A percentile compares a stretch with the other conserved stretches of the same genome.
These are phyloP conservation scores for Eptatretus burgeri DNA, from an alignment of 2,113 vertebrate genomes.

Conservation along the genomic window DNA sequence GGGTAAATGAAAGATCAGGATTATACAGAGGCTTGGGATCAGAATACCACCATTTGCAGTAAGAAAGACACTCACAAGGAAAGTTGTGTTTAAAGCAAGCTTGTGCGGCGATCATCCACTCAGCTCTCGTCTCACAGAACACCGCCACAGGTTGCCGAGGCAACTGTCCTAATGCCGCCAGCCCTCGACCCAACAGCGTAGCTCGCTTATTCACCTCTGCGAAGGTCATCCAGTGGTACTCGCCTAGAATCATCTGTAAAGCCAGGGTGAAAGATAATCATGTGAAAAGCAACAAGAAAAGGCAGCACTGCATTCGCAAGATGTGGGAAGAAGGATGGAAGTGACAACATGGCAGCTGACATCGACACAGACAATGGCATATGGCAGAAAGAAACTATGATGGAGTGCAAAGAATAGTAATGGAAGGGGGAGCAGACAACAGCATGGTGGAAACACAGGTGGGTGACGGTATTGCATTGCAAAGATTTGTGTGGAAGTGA, in stretches of 20 bases:
- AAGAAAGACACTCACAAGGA: conserved; percentile 27
- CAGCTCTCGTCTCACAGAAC: conserved; percentile 69
- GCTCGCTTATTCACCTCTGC: conserved; percentile 30
- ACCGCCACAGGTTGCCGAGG: conserved; percentile 58
- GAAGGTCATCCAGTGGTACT: conserved; percentile 54
- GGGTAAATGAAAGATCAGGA: neutral
- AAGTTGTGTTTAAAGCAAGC: conserved; percentile 80
- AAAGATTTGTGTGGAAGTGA: neutral
- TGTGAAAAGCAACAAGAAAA: conserved; percentile 2
- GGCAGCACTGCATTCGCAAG: neutral
- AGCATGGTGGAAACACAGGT: neutral
- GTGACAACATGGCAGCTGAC: neutral
- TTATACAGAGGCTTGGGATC: conserved; percentile 2
- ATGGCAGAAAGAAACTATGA: neutral
- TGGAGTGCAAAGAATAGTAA: neutral
- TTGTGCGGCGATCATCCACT: conserved; percentile 65
- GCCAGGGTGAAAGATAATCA: neutral
- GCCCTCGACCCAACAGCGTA: conserved; percentile 37
- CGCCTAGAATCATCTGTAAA: conserved; percentile 50
- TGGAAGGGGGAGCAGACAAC: neutral
- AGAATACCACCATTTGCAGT: neutral
- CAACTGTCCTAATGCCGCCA: conserved; percentile 40
- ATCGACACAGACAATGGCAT: neutral
- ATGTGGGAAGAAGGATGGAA: neutral
- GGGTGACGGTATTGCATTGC: neutral